Percentiles rank a stretch among this genome's conserved stretches.
Evolutionary conservation across 2,797 vertebrate species (phyloP).

Genomic region (Cuculus canorus): DNA sequence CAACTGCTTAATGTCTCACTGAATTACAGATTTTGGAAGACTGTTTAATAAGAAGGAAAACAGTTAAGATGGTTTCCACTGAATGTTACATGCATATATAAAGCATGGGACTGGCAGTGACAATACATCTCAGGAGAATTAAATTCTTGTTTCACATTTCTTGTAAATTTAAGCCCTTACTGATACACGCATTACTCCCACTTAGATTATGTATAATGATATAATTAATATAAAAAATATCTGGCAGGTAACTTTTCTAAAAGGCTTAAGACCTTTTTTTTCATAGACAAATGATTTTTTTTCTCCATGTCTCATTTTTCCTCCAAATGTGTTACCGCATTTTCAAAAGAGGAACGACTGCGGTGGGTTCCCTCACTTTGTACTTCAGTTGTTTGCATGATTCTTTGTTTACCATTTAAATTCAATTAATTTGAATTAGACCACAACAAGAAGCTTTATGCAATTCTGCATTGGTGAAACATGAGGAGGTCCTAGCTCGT

Average conservation of each 20-base stretch:
- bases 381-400: neutral
- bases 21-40: conserved; percentile 79
- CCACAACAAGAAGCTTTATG: neutral
- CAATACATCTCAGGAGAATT: conserved; percentile 52
- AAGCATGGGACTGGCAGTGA: conserved; percentile 37
- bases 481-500: conserved; percentile 10
- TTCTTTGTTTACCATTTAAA: conserved; percentile 12
- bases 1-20: conserved; percentile 76
- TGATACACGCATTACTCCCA: neutral
- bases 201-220: neutral
- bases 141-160: conserved; percentile 60
- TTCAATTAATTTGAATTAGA: conserved; percentile 43
- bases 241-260: neutral
- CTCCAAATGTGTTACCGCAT: neutral
- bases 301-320: neutral
- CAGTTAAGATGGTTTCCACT: conserved; percentile 71
- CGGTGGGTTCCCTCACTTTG: neutral
- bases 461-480: conserved; percentile 16
- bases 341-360: neutral
- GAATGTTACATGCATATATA: conserved; percentile 64
- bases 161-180: conserved; percentile 36
- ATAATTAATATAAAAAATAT: conserved; percentile 39
- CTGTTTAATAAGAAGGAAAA: conserved; percentile 77
- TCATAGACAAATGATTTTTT: neutral
- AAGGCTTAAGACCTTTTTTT: neutral